These are phyloP conservation scores for Monoplex corrugatus DNA, from an alignment of 2,888 invertebrate species.

Conservation along the genomic window DNA sequence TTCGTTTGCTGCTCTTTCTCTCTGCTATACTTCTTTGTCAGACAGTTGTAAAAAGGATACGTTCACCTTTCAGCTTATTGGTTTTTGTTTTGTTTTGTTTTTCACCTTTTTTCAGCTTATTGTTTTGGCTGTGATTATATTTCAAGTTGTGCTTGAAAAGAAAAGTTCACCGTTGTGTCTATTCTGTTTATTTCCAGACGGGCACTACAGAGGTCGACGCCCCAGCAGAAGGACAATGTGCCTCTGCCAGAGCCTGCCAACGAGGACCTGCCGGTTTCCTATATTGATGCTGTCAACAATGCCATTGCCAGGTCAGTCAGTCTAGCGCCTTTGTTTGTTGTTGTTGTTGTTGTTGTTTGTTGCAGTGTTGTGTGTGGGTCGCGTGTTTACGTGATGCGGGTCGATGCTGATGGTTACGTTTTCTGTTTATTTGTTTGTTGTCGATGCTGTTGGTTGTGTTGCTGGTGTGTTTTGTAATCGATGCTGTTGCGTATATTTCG, in stretches of 20 bases:
- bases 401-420: no score
- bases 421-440: not conserved
- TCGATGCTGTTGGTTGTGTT: not conserved
- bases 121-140: no score
- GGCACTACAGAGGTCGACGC: slow-evolving; percentile 42
- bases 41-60: no score
- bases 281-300: slow-evolving; percentile 39
- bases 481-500: not conserved
- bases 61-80: no score
- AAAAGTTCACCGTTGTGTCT: not conserved
- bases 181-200: slow-evolving; percentile 14
- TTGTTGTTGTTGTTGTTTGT: no score
- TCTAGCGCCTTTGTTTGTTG: no score
- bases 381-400: not conserved
- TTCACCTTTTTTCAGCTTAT: no score
- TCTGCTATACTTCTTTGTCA: no score
- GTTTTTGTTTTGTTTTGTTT: no score
- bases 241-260: slow-evolving; percentile 47
- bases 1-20: no score
- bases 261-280: slow-evolving; percentile 12
- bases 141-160: no score
- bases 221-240: slow-evolving; percentile 32
- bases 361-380: not conserved
- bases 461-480: not conserved
- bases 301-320: slow-evolving; percentile 42